phyloP scores from a whole-genome alignment of 2,888 invertebrate species.

The Crioceris asparagi region DNA sequence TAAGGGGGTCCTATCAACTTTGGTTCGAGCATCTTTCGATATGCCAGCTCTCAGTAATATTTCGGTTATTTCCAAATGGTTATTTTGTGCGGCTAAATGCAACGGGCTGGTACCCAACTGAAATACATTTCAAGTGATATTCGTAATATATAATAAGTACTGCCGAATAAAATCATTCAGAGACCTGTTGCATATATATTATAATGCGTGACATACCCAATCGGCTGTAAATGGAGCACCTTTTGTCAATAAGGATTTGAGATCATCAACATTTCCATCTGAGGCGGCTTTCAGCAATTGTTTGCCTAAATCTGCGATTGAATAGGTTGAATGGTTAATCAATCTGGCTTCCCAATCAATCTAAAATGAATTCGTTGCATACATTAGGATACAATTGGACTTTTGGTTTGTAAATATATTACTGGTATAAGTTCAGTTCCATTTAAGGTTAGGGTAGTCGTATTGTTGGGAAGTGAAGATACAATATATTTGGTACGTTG shows the following conservation, averaged over 20 bases:
- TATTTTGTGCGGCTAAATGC: constrained; percentile 76
- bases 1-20: constrained; percentile 84
- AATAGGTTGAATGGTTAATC: constrained; percentile 20
- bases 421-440: no score
- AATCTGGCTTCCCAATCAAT: constrained; percentile 23
- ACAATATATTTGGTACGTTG: constrained; percentile 23
- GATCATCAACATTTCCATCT: constrained; percentile 65
- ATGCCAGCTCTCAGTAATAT: constrained; percentile 77
- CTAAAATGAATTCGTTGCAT: no score
- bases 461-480: constrained; percentile 15
- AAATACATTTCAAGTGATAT: no score
- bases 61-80: constrained; percentile 68
- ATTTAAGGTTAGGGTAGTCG: constrained; percentile 13
- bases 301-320: constrained; percentile 81
- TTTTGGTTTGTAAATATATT: no score
- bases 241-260: constrained; percentile 66
- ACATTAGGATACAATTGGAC: no score
- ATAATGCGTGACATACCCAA: constrained; percentile 54
- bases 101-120: constrained; percentile 84
- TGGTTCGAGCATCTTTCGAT: constrained; percentile 79
- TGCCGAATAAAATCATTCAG: no score
- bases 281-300: constrained; percentile 68
- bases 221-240: constrained; percentile 90
- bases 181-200: no score
- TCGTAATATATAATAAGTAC: no score